A percentile compares a stretch with the other conserved stretches of the same genome.
These are phyloP conservation scores for Plodia interpunctella DNA, from an alignment of 1,140 invertebrate species.

Conservation along the genomic window DNA sequence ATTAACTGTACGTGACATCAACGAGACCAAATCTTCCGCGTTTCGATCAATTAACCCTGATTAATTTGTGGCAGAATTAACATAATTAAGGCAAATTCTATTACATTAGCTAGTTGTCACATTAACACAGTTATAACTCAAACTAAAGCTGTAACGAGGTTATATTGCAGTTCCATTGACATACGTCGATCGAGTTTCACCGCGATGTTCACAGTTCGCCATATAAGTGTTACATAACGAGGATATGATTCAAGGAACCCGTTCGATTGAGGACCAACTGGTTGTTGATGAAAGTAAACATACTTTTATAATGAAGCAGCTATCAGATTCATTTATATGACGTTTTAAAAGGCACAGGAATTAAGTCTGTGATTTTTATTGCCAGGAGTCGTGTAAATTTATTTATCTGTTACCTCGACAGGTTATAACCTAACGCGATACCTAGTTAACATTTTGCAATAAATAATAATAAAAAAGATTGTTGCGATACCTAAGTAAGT, in stretches of 20 bases:
- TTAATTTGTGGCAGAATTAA: background rate
- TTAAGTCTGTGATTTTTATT: background rate
- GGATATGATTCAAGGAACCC: slow-evolving; percentile 1
- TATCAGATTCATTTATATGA: background rate
- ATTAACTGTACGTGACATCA: too few relatives aligned
- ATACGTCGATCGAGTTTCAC: background rate
- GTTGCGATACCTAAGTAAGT: too few relatives aligned
- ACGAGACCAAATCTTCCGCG: too few relatives aligned
- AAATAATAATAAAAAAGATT: too few relatives aligned
- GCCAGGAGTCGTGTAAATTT: too few relatives aligned
- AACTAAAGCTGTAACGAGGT: background rate
- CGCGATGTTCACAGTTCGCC: background rate
- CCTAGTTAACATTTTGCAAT: too few relatives aligned
- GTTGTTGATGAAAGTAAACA: background rate
- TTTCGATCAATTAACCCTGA: slow-evolving; percentile 4
- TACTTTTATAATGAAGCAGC: background rate
- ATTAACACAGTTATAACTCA: slow-evolving; percentile 3
- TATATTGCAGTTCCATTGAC: background rate
- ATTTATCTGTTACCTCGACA: slow-evolving; percentile 3
- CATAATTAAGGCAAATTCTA: background rate
- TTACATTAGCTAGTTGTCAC: background rate
- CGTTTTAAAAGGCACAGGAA: background rate
- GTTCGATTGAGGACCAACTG: background rate
- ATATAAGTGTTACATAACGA: slow-evolving; percentile 3
- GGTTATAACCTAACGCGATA: too few relatives aligned